Evolutionary conservation across 2,113 vertebrate species (phyloP).

Genomic region (Junco hyemalis): DNA sequence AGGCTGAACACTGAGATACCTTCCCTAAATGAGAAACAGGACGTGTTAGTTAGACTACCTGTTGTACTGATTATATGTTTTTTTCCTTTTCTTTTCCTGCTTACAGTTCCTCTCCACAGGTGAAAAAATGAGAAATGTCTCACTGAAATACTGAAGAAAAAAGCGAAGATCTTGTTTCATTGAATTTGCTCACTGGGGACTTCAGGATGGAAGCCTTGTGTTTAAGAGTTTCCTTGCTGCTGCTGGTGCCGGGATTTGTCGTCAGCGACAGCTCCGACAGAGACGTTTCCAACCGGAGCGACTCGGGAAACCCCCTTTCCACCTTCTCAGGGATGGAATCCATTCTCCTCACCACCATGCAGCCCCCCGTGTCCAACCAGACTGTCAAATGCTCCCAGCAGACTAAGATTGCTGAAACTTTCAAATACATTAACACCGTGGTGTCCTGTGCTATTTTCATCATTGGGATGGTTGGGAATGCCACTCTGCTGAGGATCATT

Average conservation of each 20-base stretch:
- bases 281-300: slow-evolving; percentile 61
- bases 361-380: slow-evolving; percentile 62
- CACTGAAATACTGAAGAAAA: not conserved
- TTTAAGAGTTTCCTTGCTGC: slow-evolving; percentile 63
- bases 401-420: slow-evolving; percentile 78
- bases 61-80: not conserved
- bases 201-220: slow-evolving; percentile 68
- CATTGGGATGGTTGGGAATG: slow-evolving; percentile 94
- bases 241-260: slow-evolving; percentile 63
- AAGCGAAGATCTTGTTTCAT: not conserved
- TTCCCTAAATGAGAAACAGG: not conserved
- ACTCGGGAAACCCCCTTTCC: slow-evolving; percentile 29
- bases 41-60: not conserved
- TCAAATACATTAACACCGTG: slow-evolving; percentile 93
- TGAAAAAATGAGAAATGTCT: not conserved
- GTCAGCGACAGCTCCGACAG: slow-evolving; percentile 66
- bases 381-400: slow-evolving; percentile 66
- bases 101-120: slow-evolving; percentile 37
- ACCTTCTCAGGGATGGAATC: slow-evolving; percentile 58
- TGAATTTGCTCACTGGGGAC: not conserved
- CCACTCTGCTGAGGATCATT: slow-evolving; percentile 95
- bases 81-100: not conserved
- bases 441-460: slow-evolving; percentile 92
- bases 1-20: not conserved
- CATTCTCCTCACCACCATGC: slow-evolving; percentile 59